Conservation (phyloP, 2,888 invertebrate species). For the Mythimna albipuncta region DNA sequence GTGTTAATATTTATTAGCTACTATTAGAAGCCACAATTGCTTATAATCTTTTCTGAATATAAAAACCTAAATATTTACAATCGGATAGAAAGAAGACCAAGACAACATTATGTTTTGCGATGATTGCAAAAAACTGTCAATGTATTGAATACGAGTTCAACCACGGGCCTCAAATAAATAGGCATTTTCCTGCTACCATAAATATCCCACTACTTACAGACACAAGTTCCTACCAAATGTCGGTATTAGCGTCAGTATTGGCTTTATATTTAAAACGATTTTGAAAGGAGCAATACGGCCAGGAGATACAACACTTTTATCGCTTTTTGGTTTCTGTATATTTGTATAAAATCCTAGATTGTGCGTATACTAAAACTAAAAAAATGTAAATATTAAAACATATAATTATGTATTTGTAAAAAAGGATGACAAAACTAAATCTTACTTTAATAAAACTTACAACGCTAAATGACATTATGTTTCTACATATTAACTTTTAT, state of each 20-base stretch:
- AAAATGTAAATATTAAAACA: slow-evolving; percentile 27
- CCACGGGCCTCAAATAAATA: slow-evolving; percentile 27
- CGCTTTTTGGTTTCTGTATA: neutral
- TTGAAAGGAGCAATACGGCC: slow-evolving; percentile 1
- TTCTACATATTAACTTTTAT: slow-evolving; percentile 57
- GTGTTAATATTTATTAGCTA: slow-evolving; percentile 84
- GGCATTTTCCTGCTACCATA: slow-evolving; percentile 32
- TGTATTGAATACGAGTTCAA: slow-evolving; percentile 27
- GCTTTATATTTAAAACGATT: slow-evolving; percentile 38
- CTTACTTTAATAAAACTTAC: slow-evolving; percentile 51
- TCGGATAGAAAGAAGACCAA: slow-evolving; percentile 40
- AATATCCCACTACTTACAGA: slow-evolving; percentile 37
- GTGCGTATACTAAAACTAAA: slow-evolving; percentile 23
- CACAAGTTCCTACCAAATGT: slow-evolving; percentile 23
- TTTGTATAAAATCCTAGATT: slow-evolving; percentile 13
- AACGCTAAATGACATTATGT: slow-evolving; percentile 55
- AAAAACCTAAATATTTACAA: slow-evolving; percentile 75
- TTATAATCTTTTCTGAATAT: slow-evolving; percentile 69
- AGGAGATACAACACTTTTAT: slow-evolving; percentile 3
- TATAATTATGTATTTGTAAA: slow-evolving; percentile 28
- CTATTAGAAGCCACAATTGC: slow-evolving; percentile 78
- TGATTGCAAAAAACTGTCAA: slow-evolving; percentile 17
- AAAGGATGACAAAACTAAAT: slow-evolving; percentile 41
- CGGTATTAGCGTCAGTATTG: slow-evolving; percentile 42
- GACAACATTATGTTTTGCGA: slow-evolving; percentile 18